Percentiles rank a stretch among this genome's conserved stretches.
These are phyloP conservation scores for Argyresthia albistria DNA, from an alignment of 2,888 invertebrate genomes.

Conservation along the genomic window DNA sequence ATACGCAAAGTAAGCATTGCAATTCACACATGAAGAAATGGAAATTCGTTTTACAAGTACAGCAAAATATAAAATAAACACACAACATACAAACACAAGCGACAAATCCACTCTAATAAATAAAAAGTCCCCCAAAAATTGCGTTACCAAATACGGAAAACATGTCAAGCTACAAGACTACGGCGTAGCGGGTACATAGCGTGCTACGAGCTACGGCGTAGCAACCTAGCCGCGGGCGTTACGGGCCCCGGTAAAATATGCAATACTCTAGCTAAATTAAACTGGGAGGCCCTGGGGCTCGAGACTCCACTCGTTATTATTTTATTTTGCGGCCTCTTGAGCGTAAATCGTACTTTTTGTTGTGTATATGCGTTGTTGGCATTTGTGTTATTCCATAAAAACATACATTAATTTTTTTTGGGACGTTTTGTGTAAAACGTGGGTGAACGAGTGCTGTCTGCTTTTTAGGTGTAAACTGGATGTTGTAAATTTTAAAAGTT, in stretches of 20 bases:
- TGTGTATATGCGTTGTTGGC: neutral
- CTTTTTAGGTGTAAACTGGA: neutral
- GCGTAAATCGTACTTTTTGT: constrained; percentile 37
- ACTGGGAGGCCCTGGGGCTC: constrained; percentile 42
- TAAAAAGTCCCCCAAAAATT: too few relatives aligned
- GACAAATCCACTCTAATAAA: too few relatives aligned
- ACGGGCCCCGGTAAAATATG: constrained; percentile 24
- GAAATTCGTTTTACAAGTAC: too few relatives aligned
- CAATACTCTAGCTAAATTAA: constrained; percentile 65
- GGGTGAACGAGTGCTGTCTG: neutral
- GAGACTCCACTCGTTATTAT: constrained; percentile 57
- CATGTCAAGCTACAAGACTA: neutral
- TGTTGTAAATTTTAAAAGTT: too few relatives aligned
- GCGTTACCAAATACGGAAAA: too few relatives aligned
- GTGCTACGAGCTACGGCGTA: constrained; percentile 2
- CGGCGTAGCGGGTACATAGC: neutral
- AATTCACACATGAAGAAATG: too few relatives aligned
- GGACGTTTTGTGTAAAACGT: constrained; percentile 23
- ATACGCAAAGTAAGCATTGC: too few relatives aligned
- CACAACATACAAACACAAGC: neutral
- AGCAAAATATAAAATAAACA: too few relatives aligned
- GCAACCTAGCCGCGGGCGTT: constrained; percentile 28
- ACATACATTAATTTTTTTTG: neutral
- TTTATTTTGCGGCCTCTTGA: constrained; percentile 68
- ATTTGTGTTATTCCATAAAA: neutral